phyloP scores from a whole-genome alignment of 2,113 vertebrate genomes.

The Tragelaphus scriptus region DNA sequence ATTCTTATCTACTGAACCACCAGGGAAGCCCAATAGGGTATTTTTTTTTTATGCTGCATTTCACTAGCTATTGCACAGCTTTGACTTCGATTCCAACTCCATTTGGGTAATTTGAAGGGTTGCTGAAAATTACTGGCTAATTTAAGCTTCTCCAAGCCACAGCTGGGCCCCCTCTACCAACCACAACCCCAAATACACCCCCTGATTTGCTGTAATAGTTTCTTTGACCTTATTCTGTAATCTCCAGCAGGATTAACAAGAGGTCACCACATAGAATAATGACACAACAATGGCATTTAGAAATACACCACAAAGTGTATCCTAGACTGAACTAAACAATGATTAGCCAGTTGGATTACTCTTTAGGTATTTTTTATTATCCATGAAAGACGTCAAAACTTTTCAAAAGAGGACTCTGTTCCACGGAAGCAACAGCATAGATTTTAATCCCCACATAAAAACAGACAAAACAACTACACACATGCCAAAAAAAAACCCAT shows the following conservation, averaged over 20 bases:
- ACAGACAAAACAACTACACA: neutral
- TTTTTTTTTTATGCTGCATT: neutral
- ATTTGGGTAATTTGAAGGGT: neutral
- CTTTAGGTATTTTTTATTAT: slow-evolving; percentile 4
- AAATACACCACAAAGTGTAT: neutral
- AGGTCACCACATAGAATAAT: neutral
- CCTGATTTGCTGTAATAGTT: neutral
- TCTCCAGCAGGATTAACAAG: neutral
- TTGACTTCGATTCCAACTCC: neutral
- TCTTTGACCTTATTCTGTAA: neutral
- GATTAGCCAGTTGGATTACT: neutral
- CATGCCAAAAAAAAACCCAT: neutral
- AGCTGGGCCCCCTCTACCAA: neutral
- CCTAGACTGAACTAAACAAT: neutral
- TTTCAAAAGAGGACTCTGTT: neutral
- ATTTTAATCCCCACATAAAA: neutral
- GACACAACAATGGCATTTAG: neutral
- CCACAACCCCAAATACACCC: neutral
- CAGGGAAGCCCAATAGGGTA: neutral
- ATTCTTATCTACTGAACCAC: neutral
- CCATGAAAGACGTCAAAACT: neutral
- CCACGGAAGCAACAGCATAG: neutral
- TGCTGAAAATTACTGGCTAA: neutral
- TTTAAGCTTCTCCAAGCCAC: neutral
- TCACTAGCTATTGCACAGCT: neutral